A percentile compares a stretch with the other conserved stretches of the same genome.
Evolutionary conservation across 2,113 vertebrate genomes (phyloP).

Genomic region (Micronisus gabar): DNA sequence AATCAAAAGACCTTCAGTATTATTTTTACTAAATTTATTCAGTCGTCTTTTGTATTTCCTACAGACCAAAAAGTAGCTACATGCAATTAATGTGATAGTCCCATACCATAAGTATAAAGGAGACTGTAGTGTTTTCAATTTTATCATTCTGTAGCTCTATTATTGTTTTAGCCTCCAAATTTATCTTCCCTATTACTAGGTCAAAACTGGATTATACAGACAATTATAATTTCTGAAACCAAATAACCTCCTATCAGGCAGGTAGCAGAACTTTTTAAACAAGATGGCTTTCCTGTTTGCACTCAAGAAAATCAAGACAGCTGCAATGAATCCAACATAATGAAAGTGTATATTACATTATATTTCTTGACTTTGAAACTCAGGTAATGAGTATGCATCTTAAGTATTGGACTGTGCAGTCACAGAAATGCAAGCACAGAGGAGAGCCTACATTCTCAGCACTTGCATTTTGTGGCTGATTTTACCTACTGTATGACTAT

Average conservation of each 20-base stretch:
- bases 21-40: neutral
- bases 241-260: neutral
- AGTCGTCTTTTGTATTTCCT: neutral
- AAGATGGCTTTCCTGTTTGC: neutral
- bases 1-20: slow-evolving; percentile 34
- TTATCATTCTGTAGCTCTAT: neutral
- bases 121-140: neutral
- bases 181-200: too few species aligned
- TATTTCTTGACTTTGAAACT: neutral
- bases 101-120: too few species aligned
- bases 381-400: neutral
- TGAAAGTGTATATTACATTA: neutral
- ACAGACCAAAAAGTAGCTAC: neutral
- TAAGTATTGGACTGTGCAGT: neutral
- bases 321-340: neutral
- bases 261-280: neutral
- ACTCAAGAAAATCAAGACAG: neutral
- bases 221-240: neutral
- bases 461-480: neutral
- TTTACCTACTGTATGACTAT: neutral
- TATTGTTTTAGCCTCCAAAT: too few species aligned
- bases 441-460: neutral
- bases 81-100: too few species aligned
- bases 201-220: too few species aligned
- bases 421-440: neutral